Base-by-base conservation (phyloP, 2,797 vertebrate species). In the Sebastes itinus region DNA sequence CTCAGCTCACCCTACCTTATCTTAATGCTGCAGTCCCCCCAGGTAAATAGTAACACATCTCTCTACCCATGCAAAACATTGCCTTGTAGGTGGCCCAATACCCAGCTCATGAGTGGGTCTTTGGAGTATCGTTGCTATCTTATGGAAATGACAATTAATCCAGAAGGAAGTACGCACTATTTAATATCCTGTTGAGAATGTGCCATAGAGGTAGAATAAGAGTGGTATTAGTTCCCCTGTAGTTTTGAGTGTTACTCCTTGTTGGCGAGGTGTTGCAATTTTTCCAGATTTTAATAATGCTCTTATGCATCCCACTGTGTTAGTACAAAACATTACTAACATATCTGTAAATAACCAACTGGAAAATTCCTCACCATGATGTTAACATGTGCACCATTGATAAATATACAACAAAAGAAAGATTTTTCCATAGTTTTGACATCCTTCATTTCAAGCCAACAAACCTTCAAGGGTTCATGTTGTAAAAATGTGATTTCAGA, bases 121-220 rank as follows among this genome's bases (percentile, higher is more conserved):
- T 89, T 84, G 81, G 79, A 83, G 73, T 86, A 76, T 79, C 56
- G 30, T 23, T 91, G 77, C 61, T 89, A 74, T 89, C 32, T 83
- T 86, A 87, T 92, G 87, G 90, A 89, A 93, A 90, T 85, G 28
- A 87, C 75, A 86, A 85, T 84, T 78, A 87, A 90, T 91, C 81
- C 83, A 81, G 59, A 74, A 88, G 80, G 85, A 92, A 81, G 80
- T 75, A 67, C 22, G 60, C 72, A 60, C 73, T 64, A 46, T 91
- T 92, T 81, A 83, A 83, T 93, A 92, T 92, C 90, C 89, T 89
- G 83, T 79, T 84, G 91, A 82, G 83, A 94, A 89, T 72, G 66
- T 80, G 82, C 77, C 81, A 81, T 38, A 27, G 65, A 88, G 66
- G 77, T 88, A 83, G 77, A 75, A 65, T 65, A 63, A 74, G 63